Percentiles rank a stretch among this genome's conserved stretches.
These are phyloP conservation scores for Rhinogobius similis DNA, from an alignment of 2,113 vertebrate genomes.

Conservation along the genomic window DNA sequence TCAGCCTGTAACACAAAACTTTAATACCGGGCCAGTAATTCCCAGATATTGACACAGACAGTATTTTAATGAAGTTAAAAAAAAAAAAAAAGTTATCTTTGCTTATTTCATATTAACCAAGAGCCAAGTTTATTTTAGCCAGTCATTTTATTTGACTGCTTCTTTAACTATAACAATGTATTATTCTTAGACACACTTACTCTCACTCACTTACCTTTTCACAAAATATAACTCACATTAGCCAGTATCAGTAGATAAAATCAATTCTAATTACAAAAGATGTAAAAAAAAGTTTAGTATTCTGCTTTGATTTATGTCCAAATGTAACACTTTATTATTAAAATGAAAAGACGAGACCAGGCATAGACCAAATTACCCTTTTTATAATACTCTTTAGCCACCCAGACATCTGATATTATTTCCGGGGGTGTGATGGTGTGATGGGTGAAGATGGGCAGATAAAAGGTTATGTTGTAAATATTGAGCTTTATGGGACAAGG, in stretches of 20 bases:
- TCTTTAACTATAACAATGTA: too few relatives aligned
- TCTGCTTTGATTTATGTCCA: neutral
- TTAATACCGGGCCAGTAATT: too few relatives aligned
- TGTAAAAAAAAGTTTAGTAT: neutral
- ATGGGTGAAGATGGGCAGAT: constrained; percentile 1
- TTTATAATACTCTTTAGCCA: neutral
- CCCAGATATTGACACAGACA: too few relatives aligned
- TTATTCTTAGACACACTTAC: too few relatives aligned
- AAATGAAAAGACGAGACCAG: neutral
- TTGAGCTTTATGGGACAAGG: constrained; percentile 4
- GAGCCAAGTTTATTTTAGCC: too few relatives aligned
- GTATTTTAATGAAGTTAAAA: too few relatives aligned
- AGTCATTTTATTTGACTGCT: too few relatives aligned
- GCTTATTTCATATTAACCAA: too few relatives aligned
- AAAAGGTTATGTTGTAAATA: constrained; percentile 8
- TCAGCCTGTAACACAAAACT: too few relatives aligned
- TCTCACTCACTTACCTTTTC: too few relatives aligned
- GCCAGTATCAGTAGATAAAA: neutral
- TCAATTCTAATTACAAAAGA: neutral
- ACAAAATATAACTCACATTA: neutral
- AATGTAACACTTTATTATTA: neutral
- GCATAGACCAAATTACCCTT: neutral
- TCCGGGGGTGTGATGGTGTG: neutral
- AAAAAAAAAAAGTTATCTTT: too few relatives aligned
- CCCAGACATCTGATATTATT: neutral